Conservation (phyloP, 1,140 invertebrate species). For the Leucophenga varia region DNA sequence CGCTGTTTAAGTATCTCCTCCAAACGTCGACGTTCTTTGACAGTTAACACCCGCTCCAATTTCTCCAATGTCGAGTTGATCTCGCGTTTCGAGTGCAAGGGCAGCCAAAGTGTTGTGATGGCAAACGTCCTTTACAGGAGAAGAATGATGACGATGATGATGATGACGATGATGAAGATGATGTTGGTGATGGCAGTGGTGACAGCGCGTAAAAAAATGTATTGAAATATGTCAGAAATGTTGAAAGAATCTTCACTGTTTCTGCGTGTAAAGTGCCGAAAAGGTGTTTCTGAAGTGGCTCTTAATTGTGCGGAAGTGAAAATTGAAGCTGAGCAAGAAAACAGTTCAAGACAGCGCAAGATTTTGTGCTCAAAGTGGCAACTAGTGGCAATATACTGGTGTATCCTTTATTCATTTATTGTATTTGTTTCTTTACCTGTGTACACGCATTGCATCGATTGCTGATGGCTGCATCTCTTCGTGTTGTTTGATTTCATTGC, state of each 20-base stretch:
- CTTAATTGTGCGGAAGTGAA: constrained; percentile 9
- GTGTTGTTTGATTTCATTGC: constrained; percentile 47
- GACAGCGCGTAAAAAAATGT: neutral
- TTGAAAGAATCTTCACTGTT: no score
- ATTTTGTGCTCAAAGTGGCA: neutral
- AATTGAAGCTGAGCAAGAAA: no score
- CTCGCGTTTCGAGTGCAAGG: constrained; percentile 48
- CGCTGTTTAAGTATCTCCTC: constrained; percentile 49
- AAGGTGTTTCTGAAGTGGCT: neutral
- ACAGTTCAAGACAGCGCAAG: no score
- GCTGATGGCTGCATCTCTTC: constrained; percentile 52
- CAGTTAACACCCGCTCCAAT: constrained; percentile 45
- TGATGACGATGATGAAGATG: neutral
- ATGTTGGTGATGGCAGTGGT: no score
- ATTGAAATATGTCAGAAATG: constrained; percentile 16
- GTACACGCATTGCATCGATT: constrained; percentile 51
- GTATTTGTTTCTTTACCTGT: constrained; percentile 42
- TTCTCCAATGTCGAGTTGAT: constrained; percentile 50
- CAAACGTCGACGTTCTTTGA: constrained; percentile 49
- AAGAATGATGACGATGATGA: neutral
- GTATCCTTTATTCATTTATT: no score
- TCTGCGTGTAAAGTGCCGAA: no score
- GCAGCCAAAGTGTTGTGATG: constrained; percentile 50
- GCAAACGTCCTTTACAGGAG: constrained; percentile 41
- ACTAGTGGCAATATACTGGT: no score